These are phyloP conservation scores for Cheirogaleus major DNA, from an alignment of 2,797 vertebrate species.

Conservation along the genomic window DNA sequence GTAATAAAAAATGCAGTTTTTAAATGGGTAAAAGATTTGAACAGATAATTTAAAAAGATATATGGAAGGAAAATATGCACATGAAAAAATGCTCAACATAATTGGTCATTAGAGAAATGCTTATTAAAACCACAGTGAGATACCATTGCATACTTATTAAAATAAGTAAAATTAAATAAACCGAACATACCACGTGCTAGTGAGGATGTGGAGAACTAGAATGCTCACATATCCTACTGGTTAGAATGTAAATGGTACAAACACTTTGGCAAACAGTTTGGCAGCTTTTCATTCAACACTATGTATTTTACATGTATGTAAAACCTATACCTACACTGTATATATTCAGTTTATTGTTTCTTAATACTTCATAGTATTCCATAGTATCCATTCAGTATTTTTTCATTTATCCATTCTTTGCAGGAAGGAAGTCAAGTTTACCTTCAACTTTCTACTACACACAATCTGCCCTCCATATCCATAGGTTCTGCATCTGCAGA, in stretches of 20 bases:
- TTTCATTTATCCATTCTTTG: neutral
- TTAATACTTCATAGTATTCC: neutral
- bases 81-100: no score
- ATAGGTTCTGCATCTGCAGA: neutral
- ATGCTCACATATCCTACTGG: no score
- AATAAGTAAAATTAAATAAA: no score
- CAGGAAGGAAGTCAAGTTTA: neutral
- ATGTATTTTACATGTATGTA: neutral
- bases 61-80: no score
- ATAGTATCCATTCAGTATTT: neutral
- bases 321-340: neutral
- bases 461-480: neutral
- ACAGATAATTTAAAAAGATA: no score
- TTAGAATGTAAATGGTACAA: no score
- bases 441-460: neutral
- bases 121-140: neutral
- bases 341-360: neutral
- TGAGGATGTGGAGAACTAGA: no score
- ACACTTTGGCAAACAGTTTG: neutral
- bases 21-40: neutral
- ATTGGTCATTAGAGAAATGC: neutral
- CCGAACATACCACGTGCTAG: no score
- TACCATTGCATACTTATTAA: no score
- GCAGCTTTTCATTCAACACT: neutral
- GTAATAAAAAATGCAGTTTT: neutral